phyloP scores from a whole-genome alignment of 2,888 invertebrate genomes.

The Cheiracanthium punctorium region DNA sequence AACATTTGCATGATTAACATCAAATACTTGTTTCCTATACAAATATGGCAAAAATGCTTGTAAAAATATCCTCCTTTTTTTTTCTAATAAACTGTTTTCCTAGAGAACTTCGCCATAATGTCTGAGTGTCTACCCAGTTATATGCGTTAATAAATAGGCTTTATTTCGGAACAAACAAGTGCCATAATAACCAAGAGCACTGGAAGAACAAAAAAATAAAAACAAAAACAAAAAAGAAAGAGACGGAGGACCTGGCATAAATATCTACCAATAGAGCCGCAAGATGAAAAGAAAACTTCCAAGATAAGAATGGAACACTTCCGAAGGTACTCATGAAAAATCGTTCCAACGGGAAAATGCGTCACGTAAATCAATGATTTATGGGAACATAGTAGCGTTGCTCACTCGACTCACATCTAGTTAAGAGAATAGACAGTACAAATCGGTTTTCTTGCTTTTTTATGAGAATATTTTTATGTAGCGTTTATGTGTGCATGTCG shows the following conservation, averaged over 20 bases:
- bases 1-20: too few species aligned
- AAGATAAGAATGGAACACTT: not conserved
- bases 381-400: not conserved
- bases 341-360: not conserved
- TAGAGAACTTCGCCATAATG: too few species aligned
- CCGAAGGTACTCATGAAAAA: not conserved
- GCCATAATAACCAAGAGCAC: not conserved
- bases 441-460: too few species aligned
- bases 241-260: not conserved
- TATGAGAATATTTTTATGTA: too few species aligned
- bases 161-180: not conserved
- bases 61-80: too few species aligned
- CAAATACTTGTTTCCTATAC: too few species aligned
- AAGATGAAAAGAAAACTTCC: not conserved
- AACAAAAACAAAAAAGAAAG: too few species aligned
- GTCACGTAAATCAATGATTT: conserved; percentile 3
- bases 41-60: too few species aligned
- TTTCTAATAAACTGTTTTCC: too few species aligned
- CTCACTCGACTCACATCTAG: not conserved
- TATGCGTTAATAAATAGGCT: not conserved
- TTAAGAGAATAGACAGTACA: not conserved
- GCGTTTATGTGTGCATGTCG: too few species aligned
- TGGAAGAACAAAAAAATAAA: too few species aligned
- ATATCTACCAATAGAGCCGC: not conserved
- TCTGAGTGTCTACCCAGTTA: too few species aligned